Conservation (phyloP, 1,140 invertebrate species). For the Lutraria rhynchaena region DNA sequence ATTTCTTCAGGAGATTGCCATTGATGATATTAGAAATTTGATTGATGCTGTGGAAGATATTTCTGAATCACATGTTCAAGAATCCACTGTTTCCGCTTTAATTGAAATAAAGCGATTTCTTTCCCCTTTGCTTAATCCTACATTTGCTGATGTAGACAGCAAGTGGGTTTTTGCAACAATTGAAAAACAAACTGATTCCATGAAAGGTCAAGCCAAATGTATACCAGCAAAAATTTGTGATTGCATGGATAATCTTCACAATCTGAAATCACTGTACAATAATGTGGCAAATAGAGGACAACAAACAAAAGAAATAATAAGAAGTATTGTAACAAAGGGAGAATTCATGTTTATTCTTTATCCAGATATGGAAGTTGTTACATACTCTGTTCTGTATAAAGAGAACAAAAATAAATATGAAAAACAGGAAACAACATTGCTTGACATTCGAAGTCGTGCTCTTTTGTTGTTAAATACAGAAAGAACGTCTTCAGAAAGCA, state of each 20-base stretch:
- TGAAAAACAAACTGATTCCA: constrained; percentile 4
- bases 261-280: constrained; percentile 56
- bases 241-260: constrained; percentile 50
- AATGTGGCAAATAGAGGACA: constrained; percentile 59
- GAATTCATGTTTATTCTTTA: constrained; percentile 38
- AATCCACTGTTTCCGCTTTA: constrained; percentile 53
- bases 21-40: constrained; percentile 66
- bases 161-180: constrained; percentile 13
- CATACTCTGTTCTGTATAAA: constrained; percentile 13
- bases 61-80: constrained; percentile 56
- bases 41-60: constrained; percentile 70
- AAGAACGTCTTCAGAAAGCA: constrained; percentile 21
- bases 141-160: neutral
- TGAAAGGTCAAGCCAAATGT: constrained; percentile 1
- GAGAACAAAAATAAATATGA: constrained; percentile 23
- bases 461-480: constrained; percentile 59
- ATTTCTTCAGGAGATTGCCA: constrained; percentile 60
- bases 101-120: too few species aligned
- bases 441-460: constrained; percentile 59
- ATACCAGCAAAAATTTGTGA: constrained; percentile 43
- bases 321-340: constrained; percentile 45
- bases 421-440: constrained; percentile 26
- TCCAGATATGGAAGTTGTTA: neutral
- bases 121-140: constrained; percentile 10
- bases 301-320: constrained; percentile 58